phyloP scores from a whole-genome alignment of 2,888 invertebrate species.

The Macrophya annulata region DNA sequence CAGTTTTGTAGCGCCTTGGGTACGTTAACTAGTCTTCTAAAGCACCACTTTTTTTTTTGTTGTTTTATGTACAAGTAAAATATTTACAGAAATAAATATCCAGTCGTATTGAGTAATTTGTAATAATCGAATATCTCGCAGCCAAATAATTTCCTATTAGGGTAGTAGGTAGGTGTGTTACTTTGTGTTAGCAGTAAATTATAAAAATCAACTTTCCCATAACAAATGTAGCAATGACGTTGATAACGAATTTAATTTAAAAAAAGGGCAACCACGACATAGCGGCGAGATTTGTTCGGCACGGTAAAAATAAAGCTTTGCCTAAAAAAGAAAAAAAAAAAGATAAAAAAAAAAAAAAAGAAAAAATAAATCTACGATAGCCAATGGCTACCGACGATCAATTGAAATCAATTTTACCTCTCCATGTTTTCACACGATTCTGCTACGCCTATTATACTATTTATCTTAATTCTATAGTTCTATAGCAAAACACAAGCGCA shows the following conservation, averaged over 20 bases:
- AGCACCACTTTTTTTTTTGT: constrained; percentile 16
- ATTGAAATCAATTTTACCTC: not conserved
- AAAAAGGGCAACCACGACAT: constrained; percentile 33
- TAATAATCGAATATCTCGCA: constrained; percentile 3
- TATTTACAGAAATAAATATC: constrained; percentile 23
- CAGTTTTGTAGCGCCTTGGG: constrained; percentile 7
- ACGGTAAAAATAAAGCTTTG: constrained; percentile 27
- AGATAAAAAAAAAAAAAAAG: not conserved
- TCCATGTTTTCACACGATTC: constrained; percentile 20
- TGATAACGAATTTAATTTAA: not conserved
- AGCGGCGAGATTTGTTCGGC: constrained; percentile 35
- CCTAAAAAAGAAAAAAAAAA: not conserved
- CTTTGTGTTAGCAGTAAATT: not conserved
- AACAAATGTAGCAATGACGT: constrained; percentile 22
- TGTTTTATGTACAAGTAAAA: constrained; percentile 9
- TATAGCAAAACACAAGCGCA: constrained; percentile 45
- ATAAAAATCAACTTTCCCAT: constrained; percentile 18
- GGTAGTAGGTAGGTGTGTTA: not conserved
- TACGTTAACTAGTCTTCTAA: constrained; percentile 17
- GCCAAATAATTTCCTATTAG: not conserved
- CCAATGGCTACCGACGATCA: not conserved
- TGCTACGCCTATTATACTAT: constrained; percentile 32
- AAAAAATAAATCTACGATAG: not conserved
- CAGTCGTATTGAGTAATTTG: not conserved
- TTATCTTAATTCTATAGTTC: constrained; percentile 36